phyloP scores from a whole-genome alignment of 2,113 vertebrate genomes.

The Channa argus region DNA sequence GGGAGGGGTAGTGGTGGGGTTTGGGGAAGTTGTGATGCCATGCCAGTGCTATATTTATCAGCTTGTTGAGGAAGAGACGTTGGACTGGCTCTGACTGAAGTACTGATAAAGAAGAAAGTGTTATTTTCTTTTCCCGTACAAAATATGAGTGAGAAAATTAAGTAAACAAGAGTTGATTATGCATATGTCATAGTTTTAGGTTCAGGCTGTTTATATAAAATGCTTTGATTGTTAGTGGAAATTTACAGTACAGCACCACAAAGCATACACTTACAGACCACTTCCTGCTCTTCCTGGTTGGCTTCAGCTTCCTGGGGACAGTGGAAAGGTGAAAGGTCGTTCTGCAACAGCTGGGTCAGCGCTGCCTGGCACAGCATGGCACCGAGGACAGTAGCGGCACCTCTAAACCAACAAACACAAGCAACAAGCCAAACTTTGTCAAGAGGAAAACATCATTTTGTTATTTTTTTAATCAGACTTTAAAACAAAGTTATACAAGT shows the following conservation, averaged over 20 bases:
- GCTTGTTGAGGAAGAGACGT: conserved; percentile 85
- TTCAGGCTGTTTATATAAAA: no score
- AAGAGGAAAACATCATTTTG: no score
- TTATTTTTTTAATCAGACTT: no score
- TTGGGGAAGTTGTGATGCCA: conserved; percentile 82
- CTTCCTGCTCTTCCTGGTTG: conserved; percentile 60
- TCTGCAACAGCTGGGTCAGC: conserved; percentile 79
- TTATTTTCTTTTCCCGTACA: not conserved
- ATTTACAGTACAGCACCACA: not conserved
- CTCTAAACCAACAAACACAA: conserved; percentile 69
- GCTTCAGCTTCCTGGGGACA: conserved; percentile 64
- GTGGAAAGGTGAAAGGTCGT: conserved; percentile 83
- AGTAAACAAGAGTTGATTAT: no score
- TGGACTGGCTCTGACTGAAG: conserved; percentile 84
- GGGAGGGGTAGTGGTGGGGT: not conserved
- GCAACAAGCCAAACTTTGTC: not conserved
- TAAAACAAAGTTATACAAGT: no score
- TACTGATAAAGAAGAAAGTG: conserved; percentile 70
- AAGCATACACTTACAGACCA: conserved; percentile 75
- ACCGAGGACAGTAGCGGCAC: conserved; percentile 77
- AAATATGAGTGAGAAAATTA: not conserved
- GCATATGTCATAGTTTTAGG: not conserved
- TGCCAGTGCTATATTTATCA: conserved; percentile 80
- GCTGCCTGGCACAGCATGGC: conserved; percentile 83
- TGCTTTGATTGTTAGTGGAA: no score